phyloP scores from a whole-genome alignment of 2,113 vertebrate genomes.

The Misgurnus mizolepis region DNA sequence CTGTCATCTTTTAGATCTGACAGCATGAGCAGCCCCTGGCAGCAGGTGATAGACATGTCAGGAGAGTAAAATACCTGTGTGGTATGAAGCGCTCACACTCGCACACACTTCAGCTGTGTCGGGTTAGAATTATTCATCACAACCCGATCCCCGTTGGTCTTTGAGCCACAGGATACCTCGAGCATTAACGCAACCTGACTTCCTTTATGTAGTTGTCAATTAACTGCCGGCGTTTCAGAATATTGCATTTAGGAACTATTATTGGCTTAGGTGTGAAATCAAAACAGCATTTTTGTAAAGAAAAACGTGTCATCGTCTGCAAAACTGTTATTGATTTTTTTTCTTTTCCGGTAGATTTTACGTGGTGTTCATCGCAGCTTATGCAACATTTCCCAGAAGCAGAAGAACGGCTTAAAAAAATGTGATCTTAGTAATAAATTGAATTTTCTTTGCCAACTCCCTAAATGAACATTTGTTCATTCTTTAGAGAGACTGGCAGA shows the following conservation, averaged over 20 bases:
- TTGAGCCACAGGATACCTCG: conserved; percentile 23
- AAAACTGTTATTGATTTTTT: conserved; percentile 7
- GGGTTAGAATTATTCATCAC: conserved; percentile 42
- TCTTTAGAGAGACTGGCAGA: not conserved
- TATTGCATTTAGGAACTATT: conserved; percentile 10
- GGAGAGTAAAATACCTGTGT: conserved; percentile 41
- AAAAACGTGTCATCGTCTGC: not conserved
- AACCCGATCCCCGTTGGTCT: conserved; percentile 40
- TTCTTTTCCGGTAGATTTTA: not conserved
- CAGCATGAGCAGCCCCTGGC: conserved; percentile 44
- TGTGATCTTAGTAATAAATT: not conserved
- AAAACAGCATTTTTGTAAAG: conserved; percentile 16
- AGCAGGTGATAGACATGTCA: conserved; percentile 48
- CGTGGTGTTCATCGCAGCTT: not conserved
- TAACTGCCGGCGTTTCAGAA: conserved; percentile 7
- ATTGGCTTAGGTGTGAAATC: conserved; percentile 1
- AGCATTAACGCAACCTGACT: conserved; percentile 28
- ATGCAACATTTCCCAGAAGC: not conserved
- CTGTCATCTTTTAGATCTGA: conserved; percentile 45
- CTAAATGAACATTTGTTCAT: not conserved
- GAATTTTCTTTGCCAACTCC: not conserved
- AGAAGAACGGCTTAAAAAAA: not conserved
- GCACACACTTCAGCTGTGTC: conserved; percentile 33
- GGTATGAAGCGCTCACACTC: conserved; percentile 27
- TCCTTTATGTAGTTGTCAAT: conserved; percentile 33